These are phyloP conservation scores for Leptobrachium leishanense DNA, from an alignment of 2,113 vertebrate genomes.

Conservation along the genomic window DNA sequence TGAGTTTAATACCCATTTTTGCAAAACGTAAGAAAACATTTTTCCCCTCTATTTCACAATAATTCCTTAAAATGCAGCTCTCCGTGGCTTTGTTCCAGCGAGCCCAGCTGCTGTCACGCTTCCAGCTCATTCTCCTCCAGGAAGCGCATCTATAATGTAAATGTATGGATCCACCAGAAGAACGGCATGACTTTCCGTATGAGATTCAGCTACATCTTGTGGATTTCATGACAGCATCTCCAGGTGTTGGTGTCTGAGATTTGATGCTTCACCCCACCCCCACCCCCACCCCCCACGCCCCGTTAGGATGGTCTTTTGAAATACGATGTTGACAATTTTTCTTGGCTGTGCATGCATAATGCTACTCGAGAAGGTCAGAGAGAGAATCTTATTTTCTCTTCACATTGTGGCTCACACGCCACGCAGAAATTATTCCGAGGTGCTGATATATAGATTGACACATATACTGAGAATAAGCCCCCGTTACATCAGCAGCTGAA, in stretches of 20 bases:
- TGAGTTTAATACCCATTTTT: neutral
- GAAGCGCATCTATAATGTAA: slow-evolving; percentile 66
- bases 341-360: slow-evolving; percentile 11
- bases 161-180: slow-evolving; percentile 57
- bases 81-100: slow-evolving; percentile 55
- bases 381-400: neutral
- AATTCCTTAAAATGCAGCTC: neutral
- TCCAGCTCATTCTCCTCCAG: slow-evolving; percentile 62
- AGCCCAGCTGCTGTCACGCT: slow-evolving; percentile 61
- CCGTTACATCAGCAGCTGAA: neutral
- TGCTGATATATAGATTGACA: slow-evolving; percentile 9
- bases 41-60: neutral
- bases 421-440: neutral
- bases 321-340: slow-evolving; percentile 18
- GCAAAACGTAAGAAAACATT: neutral
- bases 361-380: neutral
- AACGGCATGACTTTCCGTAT: slow-evolving; percentile 54
- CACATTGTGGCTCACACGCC: neutral
- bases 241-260: slow-evolving; percentile 38
- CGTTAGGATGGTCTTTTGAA: neutral
- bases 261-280: slow-evolving; percentile 1
- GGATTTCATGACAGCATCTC: slow-evolving; percentile 42
- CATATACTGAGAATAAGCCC: neutral
- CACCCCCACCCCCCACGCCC: too few relatives aligned
- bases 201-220: slow-evolving; percentile 54